Conservation (phyloP, 2,888 invertebrate species). For the Cotesia congregata region DNA sequence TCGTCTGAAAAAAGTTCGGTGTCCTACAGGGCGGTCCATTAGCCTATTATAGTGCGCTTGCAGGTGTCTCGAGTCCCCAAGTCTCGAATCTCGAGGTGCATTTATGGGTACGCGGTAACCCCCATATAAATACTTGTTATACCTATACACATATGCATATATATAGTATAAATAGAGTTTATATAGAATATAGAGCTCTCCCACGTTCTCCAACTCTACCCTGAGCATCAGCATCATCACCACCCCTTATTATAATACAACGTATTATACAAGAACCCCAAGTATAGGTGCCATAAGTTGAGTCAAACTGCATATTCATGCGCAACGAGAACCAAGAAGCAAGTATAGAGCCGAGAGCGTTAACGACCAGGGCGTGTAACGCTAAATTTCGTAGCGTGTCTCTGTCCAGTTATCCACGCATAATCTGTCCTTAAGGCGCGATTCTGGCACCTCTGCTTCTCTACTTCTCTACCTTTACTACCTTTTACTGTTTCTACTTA, state of each 20-base stretch:
- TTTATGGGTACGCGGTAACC: conserved; percentile 38
- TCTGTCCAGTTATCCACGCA: conserved; percentile 50
- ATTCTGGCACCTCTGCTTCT: conserved; percentile 13
- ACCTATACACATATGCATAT: conserved; percentile 24
- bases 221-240: background rate
- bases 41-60: conserved; percentile 46
- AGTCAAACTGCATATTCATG: conserved; percentile 50
- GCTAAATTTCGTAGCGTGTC: conserved; percentile 53
- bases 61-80: conserved; percentile 43
- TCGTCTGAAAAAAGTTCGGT: too few species aligned
- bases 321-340: conserved; percentile 38
- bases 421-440: conserved; percentile 49
- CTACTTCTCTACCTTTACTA: background rate
- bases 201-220: background rate
- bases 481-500: background rate
- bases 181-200: background rate
- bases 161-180: conserved; percentile 4
- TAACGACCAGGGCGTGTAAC: conserved; percentile 53
- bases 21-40: conserved; percentile 40
- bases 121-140: conserved; percentile 29
- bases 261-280: conserved; percentile 33
- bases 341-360: conserved; percentile 40
- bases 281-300: conserved; percentile 29
- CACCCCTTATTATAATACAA: conserved; percentile 10
- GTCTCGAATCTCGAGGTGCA: conserved; percentile 18